phyloP scores from a whole-genome alignment of 2,888 invertebrate species.

The Erebia ligea region DNA sequence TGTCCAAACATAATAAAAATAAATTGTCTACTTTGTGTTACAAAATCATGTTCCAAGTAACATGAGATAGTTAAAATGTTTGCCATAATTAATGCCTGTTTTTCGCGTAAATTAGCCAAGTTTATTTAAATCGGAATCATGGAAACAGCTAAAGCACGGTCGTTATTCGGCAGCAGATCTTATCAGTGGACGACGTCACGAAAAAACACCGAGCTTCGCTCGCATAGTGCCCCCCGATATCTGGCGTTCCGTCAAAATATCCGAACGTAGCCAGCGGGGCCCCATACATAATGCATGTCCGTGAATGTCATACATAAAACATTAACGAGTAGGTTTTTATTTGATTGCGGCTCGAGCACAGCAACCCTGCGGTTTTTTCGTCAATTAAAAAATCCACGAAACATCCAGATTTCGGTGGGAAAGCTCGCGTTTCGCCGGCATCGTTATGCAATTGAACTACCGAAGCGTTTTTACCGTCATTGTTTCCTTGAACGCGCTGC shows the following conservation, averaged over 20 bases:
- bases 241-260: conserved; percentile 77
- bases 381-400: conserved; percentile 67
- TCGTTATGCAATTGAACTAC: conserved; percentile 65
- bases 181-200: conserved; percentile 57
- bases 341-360: conserved; percentile 72
- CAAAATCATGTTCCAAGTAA: conserved; percentile 12
- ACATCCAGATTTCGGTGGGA: conserved; percentile 75
- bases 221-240: conserved; percentile 73
- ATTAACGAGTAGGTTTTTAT: conserved; percentile 81
- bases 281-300: conserved; percentile 79
- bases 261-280: conserved; percentile 71
- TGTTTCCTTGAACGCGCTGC: conserved; percentile 57
- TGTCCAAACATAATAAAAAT: too few species aligned
- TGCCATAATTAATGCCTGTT: conserved; percentile 19
- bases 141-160: conserved; percentile 42
- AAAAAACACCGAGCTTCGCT: conserved; percentile 58
- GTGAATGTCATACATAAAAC: conserved; percentile 78
- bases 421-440: conserved; percentile 61
- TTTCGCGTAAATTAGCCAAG: conserved; percentile 26
- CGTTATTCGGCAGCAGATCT: conserved; percentile 54
- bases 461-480: conserved; percentile 58
- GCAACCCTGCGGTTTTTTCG: conserved; percentile 61
- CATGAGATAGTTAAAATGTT: conserved; percentile 17
- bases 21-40: not conserved
- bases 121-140: conserved; percentile 38